phyloP scores from a whole-genome alignment of 2,888 invertebrate species.

The Lasioglossum malachurum region DNA sequence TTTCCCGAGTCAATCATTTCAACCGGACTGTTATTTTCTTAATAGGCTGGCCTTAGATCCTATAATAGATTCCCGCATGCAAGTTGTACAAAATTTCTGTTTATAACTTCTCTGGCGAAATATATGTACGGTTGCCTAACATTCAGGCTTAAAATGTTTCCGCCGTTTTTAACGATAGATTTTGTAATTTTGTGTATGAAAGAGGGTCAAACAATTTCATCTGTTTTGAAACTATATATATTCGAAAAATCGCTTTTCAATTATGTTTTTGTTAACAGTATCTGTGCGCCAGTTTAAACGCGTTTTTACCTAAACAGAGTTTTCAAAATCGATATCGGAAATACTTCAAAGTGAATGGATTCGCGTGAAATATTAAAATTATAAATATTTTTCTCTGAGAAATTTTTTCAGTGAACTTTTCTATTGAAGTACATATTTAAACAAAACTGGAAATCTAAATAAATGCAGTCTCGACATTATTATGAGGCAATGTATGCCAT shows the following conservation, averaged over 20 bases:
- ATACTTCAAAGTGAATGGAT: neutral
- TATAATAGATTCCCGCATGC: neutral
- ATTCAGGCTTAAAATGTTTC: neutral
- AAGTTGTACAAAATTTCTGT: neutral
- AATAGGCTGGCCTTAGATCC: neutral
- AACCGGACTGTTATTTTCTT: neutral
- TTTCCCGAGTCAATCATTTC: constrained; percentile 2
- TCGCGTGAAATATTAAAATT: no score
- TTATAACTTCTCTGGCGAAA: neutral
- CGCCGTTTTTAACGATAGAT: neutral
- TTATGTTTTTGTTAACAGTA: neutral
- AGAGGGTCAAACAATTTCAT: neutral
- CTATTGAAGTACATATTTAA: no score
- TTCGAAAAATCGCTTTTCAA: neutral
- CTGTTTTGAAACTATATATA: neutral
- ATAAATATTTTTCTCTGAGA: no score
- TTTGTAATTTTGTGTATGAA: neutral
- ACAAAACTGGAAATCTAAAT: no score
- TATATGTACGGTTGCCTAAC: neutral
- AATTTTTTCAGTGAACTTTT: no score
- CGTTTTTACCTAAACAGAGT: neutral
- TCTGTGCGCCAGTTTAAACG: neutral
- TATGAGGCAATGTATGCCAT: no score
- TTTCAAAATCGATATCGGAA: neutral
- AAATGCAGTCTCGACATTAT: no score